phyloP scores from a whole-genome alignment of 2,113 vertebrate genomes.

The Cephalopterus ornatus region DNA sequence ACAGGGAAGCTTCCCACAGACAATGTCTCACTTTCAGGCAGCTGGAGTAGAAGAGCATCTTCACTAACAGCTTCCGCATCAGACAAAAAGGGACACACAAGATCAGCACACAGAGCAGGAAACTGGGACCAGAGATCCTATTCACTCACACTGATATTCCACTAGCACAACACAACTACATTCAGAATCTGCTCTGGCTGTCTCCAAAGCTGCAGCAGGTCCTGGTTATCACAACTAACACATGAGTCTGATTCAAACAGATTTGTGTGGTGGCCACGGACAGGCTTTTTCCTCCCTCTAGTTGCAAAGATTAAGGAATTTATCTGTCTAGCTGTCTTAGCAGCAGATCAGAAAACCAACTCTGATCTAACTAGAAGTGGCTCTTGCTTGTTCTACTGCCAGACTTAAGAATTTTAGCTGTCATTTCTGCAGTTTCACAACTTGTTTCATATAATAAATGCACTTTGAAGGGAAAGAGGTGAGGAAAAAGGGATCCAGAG shows the following conservation, averaged over 20 bases:
- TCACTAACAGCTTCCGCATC: slow-evolving; percentile 42
- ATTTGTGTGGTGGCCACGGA: not conserved
- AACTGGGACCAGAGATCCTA: not conserved
- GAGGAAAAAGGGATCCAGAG: not conserved
- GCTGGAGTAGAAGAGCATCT: slow-evolving; percentile 15
- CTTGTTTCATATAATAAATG: not conserved
- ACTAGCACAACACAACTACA: not conserved
- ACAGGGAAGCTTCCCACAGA: not conserved
- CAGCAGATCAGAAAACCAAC: not conserved
- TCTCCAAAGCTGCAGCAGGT: not conserved
- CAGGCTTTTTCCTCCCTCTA: not conserved
- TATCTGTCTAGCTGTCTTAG: not conserved
- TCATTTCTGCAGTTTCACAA: not conserved
- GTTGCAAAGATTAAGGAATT: not conserved
- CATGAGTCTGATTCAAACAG: not conserved
- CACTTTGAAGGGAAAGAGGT: not conserved
- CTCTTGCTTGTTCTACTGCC: not conserved
- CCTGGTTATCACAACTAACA: not conserved
- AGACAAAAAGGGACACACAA: slow-evolving; percentile 20
- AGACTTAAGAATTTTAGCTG: not conserved
- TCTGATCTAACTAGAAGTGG: not conserved
- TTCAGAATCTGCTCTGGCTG: not conserved
- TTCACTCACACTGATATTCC: not conserved
- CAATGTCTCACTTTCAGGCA: slow-evolving; percentile 5
- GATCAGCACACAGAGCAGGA: not conserved